These are phyloP conservation scores for Diadema setosum DNA, from an alignment of 35 echinoderm and acorn worm genomes.

Conservation along the genomic window DNA sequence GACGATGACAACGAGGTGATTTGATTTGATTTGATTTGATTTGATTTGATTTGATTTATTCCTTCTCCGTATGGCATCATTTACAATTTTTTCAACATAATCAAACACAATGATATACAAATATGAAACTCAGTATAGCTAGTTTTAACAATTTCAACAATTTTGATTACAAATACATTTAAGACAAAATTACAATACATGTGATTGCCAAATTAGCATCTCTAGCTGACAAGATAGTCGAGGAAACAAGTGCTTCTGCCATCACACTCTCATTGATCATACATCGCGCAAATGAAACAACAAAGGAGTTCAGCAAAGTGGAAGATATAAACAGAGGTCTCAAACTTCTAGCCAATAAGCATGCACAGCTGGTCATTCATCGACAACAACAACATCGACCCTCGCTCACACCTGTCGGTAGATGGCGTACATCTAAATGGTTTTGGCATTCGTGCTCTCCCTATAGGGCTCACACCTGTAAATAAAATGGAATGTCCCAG, in stretches of 20 bases:
- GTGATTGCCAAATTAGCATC: not conserved
- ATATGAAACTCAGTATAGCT: too few species aligned
- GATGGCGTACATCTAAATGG: not conserved
- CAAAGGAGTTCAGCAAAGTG: not conserved
- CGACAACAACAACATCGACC: not conserved
- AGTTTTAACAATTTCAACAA: too few species aligned
- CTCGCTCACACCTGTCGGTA: not conserved
- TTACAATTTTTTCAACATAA: too few species aligned
- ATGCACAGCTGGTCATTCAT: not conserved
- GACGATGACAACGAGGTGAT: not conserved
- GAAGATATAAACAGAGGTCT: not conserved
- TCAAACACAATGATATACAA: too few species aligned
- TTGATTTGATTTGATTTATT: too few species aligned
- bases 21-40: too few species aligned
- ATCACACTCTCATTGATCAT: not conserved
- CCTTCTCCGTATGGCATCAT: too few species aligned
- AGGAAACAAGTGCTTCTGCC: not conserved
- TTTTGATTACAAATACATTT: too few species aligned
- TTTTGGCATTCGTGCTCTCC: not conserved
- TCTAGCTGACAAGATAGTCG: not conserved
- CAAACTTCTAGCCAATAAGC: slow-evolving; percentile 5
- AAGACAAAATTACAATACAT: too few species aligned
- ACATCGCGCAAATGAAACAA: not conserved
- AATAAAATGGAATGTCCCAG: too few species aligned
- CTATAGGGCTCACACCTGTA: too few species aligned